A percentile compares a stretch with the other conserved stretches of the same genome.
Conservation (phyloP, 2,888 invertebrate genomes). For the Salpingus planirostris region DNA sequence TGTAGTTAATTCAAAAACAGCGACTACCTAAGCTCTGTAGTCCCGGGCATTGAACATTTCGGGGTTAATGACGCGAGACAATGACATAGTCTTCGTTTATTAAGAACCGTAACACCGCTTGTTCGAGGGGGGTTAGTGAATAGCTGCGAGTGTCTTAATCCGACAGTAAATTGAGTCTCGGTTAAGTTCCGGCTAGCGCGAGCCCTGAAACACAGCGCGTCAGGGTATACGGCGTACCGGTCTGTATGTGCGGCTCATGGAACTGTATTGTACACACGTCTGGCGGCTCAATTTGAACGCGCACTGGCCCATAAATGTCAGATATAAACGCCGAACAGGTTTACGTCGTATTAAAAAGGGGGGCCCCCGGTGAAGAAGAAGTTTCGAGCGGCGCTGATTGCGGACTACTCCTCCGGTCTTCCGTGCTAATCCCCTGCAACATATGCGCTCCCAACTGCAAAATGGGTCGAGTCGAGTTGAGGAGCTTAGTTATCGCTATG, state of each 20-base stretch:
- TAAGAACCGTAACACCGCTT: conserved; percentile 44
- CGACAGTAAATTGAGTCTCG: conserved; percentile 43
- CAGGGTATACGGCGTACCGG: too few relatives aligned
- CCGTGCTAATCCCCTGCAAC: conserved; percentile 18
- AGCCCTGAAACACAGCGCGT: conserved; percentile 33
- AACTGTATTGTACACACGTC: conserved; percentile 30
- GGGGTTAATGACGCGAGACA: conserved; percentile 44
- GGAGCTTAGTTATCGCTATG: conserved; percentile 18
- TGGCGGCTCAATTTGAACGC: conserved; percentile 31
- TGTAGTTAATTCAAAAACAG: conserved; percentile 38
- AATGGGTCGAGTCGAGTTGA: conserved; percentile 22
- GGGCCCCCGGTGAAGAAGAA: conserved; percentile 16
- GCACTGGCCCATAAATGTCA: conserved; percentile 36
- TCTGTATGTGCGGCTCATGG: conserved; percentile 24
- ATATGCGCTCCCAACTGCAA: conserved; percentile 18
- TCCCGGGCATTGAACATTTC: conserved; percentile 34
- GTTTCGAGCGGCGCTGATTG: conserved; percentile 17
- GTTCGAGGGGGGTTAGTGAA: conserved; percentile 43
- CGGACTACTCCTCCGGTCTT: too few relatives aligned
- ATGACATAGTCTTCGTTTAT: conserved; percentile 45
- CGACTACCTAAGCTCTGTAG: conserved; percentile 38
- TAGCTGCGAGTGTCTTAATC: conserved; percentile 44
- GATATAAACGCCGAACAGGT: conserved; percentile 33
- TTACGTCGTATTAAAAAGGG: conserved; percentile 25
- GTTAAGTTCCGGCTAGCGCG: conserved; percentile 39